Base-by-base conservation (phyloP, 2,888 invertebrate species). In the Apamea epomidion region DNA sequence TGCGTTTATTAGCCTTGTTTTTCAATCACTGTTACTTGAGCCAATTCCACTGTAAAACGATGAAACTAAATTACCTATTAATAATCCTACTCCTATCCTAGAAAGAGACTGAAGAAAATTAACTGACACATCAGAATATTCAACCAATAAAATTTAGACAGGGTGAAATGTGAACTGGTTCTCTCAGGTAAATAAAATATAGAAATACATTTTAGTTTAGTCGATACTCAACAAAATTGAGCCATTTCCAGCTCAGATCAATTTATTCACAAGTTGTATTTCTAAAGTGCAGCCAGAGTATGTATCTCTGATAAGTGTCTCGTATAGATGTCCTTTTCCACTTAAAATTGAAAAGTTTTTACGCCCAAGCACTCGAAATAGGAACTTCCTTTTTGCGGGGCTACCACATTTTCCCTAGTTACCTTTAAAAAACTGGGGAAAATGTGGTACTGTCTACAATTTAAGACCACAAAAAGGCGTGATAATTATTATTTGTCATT, bases 241-340 rank as follows among this genome's bases (percentile, higher is more conserved):
- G 58, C 29, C 10, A 65, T 81, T 45, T 69, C 16, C 48, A 25
- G n/a, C 37, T 12, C 48, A 69, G 25, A 58, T 48, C 62, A 79
- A 72, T 84, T 82, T 54, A 85, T 54, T 45, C n/a, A 72, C 51
- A 54, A 80, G 45, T 16, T 68, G 54, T 84, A 80, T 84, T 84
- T 37, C 58, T 82, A 72, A 82, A 82, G 71, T 82, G 85, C 80
- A 80, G 51, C 54, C 37, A 29, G 80, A 84, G 67, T 54, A 42
- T 68, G n/a, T n/a, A n/a, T n/a, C 16, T 37, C 0, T 37, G 18
- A 62, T 48, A 84, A 80, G 71, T 65, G 65, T 32, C 14, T 8
- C 29, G 14, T 48, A 14, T 21, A 60, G 42, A 32, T 69, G 45
- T 67, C 60, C 71, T 51, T 68, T 72, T 54, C 65, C 12, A 80